Conservation (phyloP, 2,797 vertebrate genomes). For the Eulemur albifrons region DNA sequence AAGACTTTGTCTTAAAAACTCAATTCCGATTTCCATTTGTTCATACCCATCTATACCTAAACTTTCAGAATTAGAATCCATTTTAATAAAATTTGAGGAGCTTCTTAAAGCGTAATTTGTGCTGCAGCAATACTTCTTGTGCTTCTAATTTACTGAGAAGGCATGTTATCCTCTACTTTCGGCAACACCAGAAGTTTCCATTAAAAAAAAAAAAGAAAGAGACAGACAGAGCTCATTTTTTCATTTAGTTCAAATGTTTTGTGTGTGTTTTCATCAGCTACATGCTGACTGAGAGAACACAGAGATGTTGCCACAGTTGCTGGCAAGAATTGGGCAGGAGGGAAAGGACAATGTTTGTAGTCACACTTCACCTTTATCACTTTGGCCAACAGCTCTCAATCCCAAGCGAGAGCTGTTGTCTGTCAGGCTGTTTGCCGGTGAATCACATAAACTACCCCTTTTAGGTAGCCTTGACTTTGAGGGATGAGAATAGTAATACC, state of each 20-base stretch:
- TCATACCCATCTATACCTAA: background rate
- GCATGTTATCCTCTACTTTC: background rate
- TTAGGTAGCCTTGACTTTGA: background rate
- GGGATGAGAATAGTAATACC: background rate
- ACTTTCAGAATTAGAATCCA: background rate
- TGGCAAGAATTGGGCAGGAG: background rate
- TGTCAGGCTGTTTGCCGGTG: background rate
- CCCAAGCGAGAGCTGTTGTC: background rate
- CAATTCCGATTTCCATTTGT: background rate
- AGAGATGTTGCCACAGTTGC: background rate
- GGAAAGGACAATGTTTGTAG: background rate
- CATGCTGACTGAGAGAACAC: background rate
- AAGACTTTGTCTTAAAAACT: background rate
- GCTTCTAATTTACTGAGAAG: background rate
- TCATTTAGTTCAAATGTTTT: background rate
- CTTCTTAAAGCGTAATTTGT: background rate
- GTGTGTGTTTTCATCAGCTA: background rate
- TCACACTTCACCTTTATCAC: background rate
- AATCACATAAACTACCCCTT: background rate
- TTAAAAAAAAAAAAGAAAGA: background rate
- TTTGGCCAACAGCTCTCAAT: background rate
- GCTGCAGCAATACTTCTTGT: fast-evolving
- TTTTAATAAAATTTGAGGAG: background rate
- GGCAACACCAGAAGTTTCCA: background rate
- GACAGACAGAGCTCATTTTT: background rate